Conservation (phyloP, 2,113 vertebrate genomes). For the Anoura caudifer region DNA sequence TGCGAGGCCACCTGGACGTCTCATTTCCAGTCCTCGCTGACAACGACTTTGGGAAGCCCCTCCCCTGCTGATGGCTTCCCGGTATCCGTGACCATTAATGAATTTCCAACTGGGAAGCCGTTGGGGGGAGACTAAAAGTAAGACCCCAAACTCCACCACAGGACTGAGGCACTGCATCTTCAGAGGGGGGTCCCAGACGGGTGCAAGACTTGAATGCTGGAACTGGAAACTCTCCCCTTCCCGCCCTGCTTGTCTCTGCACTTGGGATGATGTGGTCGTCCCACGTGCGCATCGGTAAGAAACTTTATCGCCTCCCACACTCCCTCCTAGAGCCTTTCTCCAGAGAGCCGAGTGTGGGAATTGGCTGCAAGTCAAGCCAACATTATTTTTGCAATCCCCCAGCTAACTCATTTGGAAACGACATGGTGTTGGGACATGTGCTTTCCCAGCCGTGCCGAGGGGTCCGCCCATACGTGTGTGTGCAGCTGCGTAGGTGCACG, state of each 20-base stretch:
- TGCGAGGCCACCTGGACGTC: neutral
- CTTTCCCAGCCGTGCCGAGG: conserved; percentile 64
- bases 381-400: conserved; percentile 67
- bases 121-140: neutral
- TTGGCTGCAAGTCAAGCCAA: conserved; percentile 67
- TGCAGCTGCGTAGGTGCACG: neutral
- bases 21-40: neutral
- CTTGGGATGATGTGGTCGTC: conserved; percentile 61
- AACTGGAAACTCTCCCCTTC: neutral
- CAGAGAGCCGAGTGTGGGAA: conserved; percentile 69
- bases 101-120: neutral
- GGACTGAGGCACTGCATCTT: neutral
- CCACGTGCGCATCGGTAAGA: conserved; percentile 60
- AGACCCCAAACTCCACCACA: neutral
- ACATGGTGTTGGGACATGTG: conserved; percentile 68
- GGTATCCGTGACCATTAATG: neutral
- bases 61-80: neutral
- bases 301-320: conserved; percentile 69
- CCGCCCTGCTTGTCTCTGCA: neutral
- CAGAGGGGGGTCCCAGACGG: neutral
- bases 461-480: conserved; percentile 2
- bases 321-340: conserved; percentile 56
- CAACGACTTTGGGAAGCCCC: neutral
- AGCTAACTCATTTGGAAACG: conserved; percentile 68
- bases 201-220: neutral